Base-by-base conservation (phyloP, 92 coral and sea anemone species). In the Blastomussa wellsi region DNA sequence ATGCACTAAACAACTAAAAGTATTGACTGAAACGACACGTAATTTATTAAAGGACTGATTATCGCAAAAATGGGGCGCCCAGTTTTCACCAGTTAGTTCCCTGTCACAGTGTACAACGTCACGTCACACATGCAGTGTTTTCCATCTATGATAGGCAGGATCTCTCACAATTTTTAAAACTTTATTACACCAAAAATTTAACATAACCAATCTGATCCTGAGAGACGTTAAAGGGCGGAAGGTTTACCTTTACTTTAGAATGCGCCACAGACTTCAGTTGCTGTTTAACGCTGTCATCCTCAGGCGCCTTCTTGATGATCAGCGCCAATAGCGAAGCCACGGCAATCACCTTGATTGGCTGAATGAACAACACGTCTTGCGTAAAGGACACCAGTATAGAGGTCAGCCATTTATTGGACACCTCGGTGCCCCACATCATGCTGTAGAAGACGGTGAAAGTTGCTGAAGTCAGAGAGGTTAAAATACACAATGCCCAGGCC, bases 361-460 rank as follows among this genome's bases (percentile, higher is more conserved):
- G 98, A 72, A 95, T 92, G 65, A 96, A 86, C 35, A 96, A 87
- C 64, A 96, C 84, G 59, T 96, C 98, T 86, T 96, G 98, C n/a
- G 98, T 94, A 48, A 96, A 96, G 0, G 98, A 96, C 19, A 96
- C 94, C 81, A 96, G 65, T 14, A 96, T 92, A 0, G 98, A 95
- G 0, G 98, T 92, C 41, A 96, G 84, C 98, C 98, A 96, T 75
- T 95, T 92, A 79, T 94, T 93, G 28, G 98, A 94, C 42, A 87
- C 92, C 66, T 92, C 96, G 74, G 94, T 91, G 12, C 98, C 98
- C 94, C 98, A 96, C 92, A 83, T 87, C 89, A 96, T 87, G 79
- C 98, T 93, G 87, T 96, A 96, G 85, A 96, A 96, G 79, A 94
- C 87, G 3, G 98, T 96, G 78, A 96, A 94, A 31, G 93, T 57